Base-by-base conservation (phyloP, 1,140 invertebrate species). In the Micrasema longulum region DNA sequence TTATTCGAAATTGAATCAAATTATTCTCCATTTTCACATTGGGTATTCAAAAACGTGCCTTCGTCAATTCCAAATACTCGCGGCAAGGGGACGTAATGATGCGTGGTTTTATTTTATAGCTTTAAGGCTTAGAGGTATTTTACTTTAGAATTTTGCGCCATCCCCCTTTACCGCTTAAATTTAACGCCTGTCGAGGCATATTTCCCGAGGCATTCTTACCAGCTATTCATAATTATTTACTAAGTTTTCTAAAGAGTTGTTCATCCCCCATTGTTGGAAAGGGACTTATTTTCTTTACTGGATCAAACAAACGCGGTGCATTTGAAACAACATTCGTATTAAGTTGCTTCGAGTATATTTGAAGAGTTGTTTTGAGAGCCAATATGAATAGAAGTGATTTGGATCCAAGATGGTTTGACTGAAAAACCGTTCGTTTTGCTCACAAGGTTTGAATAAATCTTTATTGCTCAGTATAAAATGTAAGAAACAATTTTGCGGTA, bases 61-160 rank as follows among this genome's bases (percentile, higher is more conserved):
- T 41, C 63, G 43, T 50, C 70, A 66, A 75, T 67, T 65, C 47
- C 23, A 41, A 68, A 72, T 68, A 68, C 66, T 73, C 16, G 53
- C 9, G 38, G 65, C 73, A 41, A 66, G 62, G 65, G 63, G 69
- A 69, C 62, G 66, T 75, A 75, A 75, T 75, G 74, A 75, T 62
- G 69, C 70, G 74, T 72, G 74, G 70, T 75, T 75, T 75, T 75
- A 75, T 75, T 75, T 75, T 72, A 75, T 72, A 75, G 74, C 74
- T 72, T 70, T 48, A 48, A 75, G 73, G 73, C 73, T 75, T 75
- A 60, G 18, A 52, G 57, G 57, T 63, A 41, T 53, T 63, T 70
- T 70, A 48, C 57, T 70, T 70, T 64, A 63, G 43, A 31, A 53
- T 52, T 63, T 52, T 45, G 43, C 64, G 16, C 36, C 36, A 38